Percentiles rank a stretch among this genome's conserved stretches.
phyloP scores from a whole-genome alignment of 2,797 vertebrate genomes.

The Fratercula arctica region DNA sequence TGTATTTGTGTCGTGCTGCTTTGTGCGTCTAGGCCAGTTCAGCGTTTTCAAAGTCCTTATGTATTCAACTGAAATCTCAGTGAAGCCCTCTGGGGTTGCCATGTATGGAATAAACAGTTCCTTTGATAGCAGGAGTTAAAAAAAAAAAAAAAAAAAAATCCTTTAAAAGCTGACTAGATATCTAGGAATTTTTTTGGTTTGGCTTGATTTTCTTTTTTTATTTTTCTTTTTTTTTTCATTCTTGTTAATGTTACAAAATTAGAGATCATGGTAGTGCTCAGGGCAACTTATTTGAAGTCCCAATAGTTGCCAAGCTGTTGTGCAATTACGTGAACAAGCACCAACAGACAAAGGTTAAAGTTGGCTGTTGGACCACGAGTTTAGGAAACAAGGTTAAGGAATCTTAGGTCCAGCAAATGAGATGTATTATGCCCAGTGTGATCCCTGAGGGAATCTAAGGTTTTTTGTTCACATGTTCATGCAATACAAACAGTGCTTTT shows the following conservation, averaged over 20 bases:
- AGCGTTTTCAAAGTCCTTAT: not conserved
- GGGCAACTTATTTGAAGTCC: not conserved
- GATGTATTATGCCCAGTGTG: not conserved
- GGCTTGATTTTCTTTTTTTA: not conserved
- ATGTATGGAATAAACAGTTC: not conserved
- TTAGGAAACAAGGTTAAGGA: not conserved
- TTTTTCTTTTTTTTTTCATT: not conserved
- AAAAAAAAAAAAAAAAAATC: too few relatives aligned
- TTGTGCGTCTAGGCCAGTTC: not conserved
- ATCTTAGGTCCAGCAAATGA: not conserved
- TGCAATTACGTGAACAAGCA: not conserved
- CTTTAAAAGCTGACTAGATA: not conserved
- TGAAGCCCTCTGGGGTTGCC: not conserved
- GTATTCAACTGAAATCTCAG: not conserved
- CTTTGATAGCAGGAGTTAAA: not conserved
- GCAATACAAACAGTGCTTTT: not conserved
- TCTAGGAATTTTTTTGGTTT: not conserved
- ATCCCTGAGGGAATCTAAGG: not conserved
- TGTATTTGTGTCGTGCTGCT: not conserved
- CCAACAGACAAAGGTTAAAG: not conserved
- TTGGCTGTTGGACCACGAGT: not conserved
- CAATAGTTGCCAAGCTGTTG: not conserved
- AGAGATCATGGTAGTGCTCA: not conserved
- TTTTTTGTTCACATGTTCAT: not conserved
- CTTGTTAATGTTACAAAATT: not conserved